These are phyloP conservation scores for Microdon myrmicae DNA, from an alignment of 2,888 invertebrate species.

Conservation along the genomic window DNA sequence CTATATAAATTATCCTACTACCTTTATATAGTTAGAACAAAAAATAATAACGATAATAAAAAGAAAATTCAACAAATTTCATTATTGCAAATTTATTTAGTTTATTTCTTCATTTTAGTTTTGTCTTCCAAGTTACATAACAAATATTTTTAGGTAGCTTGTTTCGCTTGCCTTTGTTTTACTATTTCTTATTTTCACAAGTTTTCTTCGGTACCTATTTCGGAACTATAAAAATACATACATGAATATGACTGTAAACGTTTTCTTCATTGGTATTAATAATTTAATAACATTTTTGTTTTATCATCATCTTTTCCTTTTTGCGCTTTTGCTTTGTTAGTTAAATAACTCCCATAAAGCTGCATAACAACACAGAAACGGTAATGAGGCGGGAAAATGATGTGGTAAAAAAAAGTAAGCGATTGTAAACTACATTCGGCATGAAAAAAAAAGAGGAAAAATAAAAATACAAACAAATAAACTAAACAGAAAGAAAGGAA, in stretches of 20 bases:
- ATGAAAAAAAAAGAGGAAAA: conserved; percentile 18
- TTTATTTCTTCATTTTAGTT: conserved; percentile 19
- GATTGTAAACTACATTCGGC: no score
- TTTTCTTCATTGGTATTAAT: conserved; percentile 40
- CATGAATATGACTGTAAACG: conserved; percentile 42
- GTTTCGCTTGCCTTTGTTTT: conserved; percentile 14
- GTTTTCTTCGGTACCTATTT: conserved; percentile 40
- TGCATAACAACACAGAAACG: conserved; percentile 44
- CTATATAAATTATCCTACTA: conserved; percentile 22
- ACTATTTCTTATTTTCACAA: conserved; percentile 2
- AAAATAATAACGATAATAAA: conserved; percentile 1
- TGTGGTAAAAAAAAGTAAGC: no score
- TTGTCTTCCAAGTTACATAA: conserved; percentile 29
- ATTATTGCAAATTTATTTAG: conserved; percentile 45
- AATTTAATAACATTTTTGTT: conserved; percentile 49
- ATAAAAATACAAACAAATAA: conserved; percentile 18
- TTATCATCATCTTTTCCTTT: conserved; percentile 20
- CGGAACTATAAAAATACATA: conserved; percentile 51
- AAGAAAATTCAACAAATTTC: conserved; percentile 28
- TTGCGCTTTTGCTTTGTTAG: conserved; percentile 29
- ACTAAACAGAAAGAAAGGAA: conserved; percentile 17
- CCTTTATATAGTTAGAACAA: conserved; percentile 16
- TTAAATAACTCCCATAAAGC: conserved; percentile 31
- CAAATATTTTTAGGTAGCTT: conserved; percentile 23
- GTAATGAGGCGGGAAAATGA: conserved; percentile 18